Evolutionary conservation across 2,888 invertebrate genomes (phyloP).

Genomic region (Drosophila differens): DNA sequence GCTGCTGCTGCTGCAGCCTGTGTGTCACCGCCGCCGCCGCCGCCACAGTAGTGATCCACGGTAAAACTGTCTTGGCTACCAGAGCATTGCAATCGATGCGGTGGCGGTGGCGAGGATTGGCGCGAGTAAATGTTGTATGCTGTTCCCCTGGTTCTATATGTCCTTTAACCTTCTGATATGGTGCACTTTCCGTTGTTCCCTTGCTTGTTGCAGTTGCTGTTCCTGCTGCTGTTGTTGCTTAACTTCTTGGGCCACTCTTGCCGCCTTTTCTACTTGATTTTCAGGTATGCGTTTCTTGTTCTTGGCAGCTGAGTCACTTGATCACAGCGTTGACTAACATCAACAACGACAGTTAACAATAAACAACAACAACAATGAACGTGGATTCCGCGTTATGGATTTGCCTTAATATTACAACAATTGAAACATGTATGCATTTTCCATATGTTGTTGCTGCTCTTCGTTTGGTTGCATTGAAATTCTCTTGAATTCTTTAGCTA

Average conservation of each 20-base stretch:
- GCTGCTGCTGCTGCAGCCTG: constrained; percentile 68
- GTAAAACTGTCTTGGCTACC: constrained; percentile 86
- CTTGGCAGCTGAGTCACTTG: constrained; percentile 15
- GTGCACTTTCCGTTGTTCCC: constrained; percentile 23
- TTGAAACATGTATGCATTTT: constrained; percentile 37
- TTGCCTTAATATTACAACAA: constrained; percentile 51
- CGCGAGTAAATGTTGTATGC: constrained; percentile 85
- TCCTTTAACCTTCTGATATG: constrained; percentile 58
- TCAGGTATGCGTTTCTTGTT: constrained; percentile 11
- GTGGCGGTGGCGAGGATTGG: constrained; percentile 86
- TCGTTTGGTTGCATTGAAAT: constrained; percentile 55
- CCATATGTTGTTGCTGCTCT: constrained; percentile 22
- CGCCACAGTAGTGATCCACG: constrained; percentile 86
- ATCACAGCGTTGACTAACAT: constrained; percentile 46
- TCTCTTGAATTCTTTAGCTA: constrained; percentile 73
- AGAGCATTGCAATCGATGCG: constrained; percentile 86
- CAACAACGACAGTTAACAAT: constrained; percentile 40
- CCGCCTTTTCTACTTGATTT: constrained; percentile 26
- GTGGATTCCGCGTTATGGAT: constrained; percentile 18
- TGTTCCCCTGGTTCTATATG: constrained; percentile 17
- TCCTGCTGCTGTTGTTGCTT: constrained; percentile 5
- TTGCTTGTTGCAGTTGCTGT: constrained; percentile 8
- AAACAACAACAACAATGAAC: constrained; percentile 47
- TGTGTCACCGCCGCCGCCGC: constrained; percentile 77
- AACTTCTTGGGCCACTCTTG: constrained; percentile 23